phyloP scores from a whole-genome alignment of 2,888 invertebrate species.

The Cheilosia impressa region DNA sequence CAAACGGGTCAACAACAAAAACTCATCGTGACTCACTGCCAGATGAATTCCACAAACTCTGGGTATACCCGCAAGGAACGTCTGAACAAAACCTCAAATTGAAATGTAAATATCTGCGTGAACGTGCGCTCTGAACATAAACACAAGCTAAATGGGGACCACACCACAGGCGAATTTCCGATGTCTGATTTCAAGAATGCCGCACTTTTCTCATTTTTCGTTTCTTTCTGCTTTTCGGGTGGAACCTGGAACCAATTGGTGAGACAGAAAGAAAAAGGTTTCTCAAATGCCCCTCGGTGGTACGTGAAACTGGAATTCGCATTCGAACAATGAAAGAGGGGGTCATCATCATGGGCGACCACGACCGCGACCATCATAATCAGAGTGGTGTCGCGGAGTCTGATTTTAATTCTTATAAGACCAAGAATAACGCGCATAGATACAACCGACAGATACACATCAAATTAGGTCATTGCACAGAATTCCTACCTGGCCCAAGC shows the following conservation, averaged over 20 bases:
- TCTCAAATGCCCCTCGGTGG: constrained; percentile 2
- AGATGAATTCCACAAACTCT: constrained; percentile 31
- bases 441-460: constrained; percentile 18
- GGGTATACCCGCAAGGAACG: neutral
- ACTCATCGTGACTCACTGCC: constrained; percentile 48
- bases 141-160: constrained; percentile 7
- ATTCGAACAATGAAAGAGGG: constrained; percentile 16
- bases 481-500: neutral
- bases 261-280: constrained; percentile 2
- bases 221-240: constrained; percentile 11
- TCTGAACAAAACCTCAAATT: constrained; percentile 33
- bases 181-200: constrained; percentile 26
- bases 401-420: constrained; percentile 31
- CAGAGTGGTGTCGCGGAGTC: constrained; percentile 50
- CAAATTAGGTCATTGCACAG: constrained; percentile 40
- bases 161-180: constrained; percentile 33
- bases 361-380: neutral
- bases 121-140: constrained; percentile 32
- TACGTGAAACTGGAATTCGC: constrained; percentile 22
- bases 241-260: neutral
- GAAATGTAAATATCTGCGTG: constrained; percentile 39
- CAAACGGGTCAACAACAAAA: constrained; percentile 23
- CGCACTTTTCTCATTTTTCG: constrained; percentile 12
- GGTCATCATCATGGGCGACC: constrained; percentile 34
- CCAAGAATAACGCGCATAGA: neutral